phyloP scores from a whole-genome alignment of 2,113 vertebrate genomes.

The Raja brachyura region DNA sequence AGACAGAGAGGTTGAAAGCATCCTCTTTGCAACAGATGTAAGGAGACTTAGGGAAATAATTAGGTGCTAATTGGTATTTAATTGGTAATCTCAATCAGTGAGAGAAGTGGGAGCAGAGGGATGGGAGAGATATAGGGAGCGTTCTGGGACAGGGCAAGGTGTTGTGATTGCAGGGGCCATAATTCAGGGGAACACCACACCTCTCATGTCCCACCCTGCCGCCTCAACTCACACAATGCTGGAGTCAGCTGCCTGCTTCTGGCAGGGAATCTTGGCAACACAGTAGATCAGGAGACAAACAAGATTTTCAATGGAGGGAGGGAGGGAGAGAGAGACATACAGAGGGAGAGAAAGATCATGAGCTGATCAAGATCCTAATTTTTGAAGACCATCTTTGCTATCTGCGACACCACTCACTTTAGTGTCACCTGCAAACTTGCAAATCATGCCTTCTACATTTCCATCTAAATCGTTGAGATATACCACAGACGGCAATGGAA shows the following conservation, averaged over 20 bases:
- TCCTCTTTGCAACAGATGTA: conserved; percentile 19
- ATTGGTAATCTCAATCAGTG: conserved; percentile 34
- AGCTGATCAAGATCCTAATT: too few relatives aligned
- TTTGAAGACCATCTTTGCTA: too few relatives aligned
- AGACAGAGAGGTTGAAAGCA: background rate
- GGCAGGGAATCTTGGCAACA: background rate
- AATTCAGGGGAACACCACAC: background rate
- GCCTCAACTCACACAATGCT: too few relatives aligned
- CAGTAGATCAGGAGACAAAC: too few relatives aligned
- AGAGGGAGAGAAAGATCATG: too few relatives aligned
- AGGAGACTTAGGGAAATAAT: conserved; percentile 31
- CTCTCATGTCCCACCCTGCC: too few relatives aligned
- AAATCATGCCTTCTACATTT: too few relatives aligned
- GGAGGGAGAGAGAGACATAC: too few relatives aligned
- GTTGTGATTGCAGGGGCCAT: background rate
- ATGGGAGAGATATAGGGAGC: background rate
- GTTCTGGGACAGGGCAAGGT: background rate
- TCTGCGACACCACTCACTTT: too few relatives aligned
- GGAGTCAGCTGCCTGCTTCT: background rate
- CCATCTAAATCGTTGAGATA: too few relatives aligned
- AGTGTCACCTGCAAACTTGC: too few relatives aligned
- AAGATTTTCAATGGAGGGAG: background rate
- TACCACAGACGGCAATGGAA: too few relatives aligned
- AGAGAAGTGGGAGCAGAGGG: background rate
- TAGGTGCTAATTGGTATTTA: conserved; percentile 29